phyloP scores from a whole-genome alignment of 1,140 invertebrate species.

The Amyelois transitella region DNA sequence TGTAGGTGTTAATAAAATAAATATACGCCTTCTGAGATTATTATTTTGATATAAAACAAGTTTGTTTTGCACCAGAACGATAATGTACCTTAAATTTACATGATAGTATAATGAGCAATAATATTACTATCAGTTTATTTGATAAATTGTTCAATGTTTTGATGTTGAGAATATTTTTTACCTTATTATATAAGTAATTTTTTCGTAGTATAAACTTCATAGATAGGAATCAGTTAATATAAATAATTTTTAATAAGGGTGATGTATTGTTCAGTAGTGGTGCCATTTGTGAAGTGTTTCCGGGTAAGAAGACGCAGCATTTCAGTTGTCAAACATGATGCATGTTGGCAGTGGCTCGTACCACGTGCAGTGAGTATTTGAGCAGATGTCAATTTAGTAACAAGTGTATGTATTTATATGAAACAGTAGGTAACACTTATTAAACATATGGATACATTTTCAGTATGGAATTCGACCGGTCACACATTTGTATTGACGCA shows the following conservation, averaged over 20 bases:
- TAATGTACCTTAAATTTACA: conserved; percentile 30
- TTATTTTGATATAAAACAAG: conserved; percentile 22
- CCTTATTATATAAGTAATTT: conserved; percentile 34
- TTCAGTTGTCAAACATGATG: conserved; percentile 7
- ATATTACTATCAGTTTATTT: conserved; percentile 25
- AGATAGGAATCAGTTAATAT: conserved; percentile 37
- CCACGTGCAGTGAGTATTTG: not conserved
- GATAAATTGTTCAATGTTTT: conserved; percentile 23
- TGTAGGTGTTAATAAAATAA: conserved; percentile 51
- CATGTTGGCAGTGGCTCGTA: not conserved
- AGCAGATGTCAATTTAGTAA: conserved; percentile 15
- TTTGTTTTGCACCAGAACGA: conserved; percentile 16
- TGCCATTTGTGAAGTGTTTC: conserved; percentile 39
- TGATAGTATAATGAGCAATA: conserved; percentile 46
- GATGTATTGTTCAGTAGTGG: conserved; percentile 40
- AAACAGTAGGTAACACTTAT: conserved; percentile 10
- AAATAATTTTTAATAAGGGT: conserved; percentile 32
- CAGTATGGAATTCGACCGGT: not conserved
- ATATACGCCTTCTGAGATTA: conserved; percentile 59
- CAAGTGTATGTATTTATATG: conserved; percentile 13
- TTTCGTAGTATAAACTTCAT: conserved; percentile 35
- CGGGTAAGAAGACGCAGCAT: conserved; percentile 3
- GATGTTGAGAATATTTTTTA: conserved; percentile 36
- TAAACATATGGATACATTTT: not conserved
- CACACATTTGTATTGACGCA: conserved; percentile 16